Evolutionary conservation across 2,113 vertebrate genomes (phyloP).

Genomic region (Alethe castanea): DNA sequence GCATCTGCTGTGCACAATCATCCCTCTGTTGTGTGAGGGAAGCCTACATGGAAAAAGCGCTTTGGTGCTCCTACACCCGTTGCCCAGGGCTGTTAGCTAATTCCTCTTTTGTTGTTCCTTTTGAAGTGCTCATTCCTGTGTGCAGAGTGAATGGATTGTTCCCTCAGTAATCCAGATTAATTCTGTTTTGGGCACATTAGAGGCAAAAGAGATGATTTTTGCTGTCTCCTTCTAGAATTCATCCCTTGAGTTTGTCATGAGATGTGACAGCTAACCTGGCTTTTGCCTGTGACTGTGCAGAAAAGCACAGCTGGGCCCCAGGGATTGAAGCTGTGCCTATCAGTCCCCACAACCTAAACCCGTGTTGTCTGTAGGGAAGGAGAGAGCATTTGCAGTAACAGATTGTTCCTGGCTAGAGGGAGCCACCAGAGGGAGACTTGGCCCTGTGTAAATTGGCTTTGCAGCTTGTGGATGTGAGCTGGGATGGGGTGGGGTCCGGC

Average conservation of each 20-base stretch:
- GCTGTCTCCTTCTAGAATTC: neutral
- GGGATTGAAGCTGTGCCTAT: neutral
- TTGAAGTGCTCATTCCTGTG: neutral
- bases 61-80: conserved; percentile 12
- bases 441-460: neutral
- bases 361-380: neutral
- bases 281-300: neutral
- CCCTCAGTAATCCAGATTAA: neutral
- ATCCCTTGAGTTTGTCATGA: neutral
- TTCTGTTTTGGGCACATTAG: neutral
- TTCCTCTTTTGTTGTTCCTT: conserved; percentile 4
- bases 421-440: neutral
- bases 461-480: neutral
- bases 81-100: neutral
- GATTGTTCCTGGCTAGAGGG: neutral
- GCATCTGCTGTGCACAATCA: neutral
- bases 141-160: neutral
- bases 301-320: neutral
- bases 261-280: neutral
- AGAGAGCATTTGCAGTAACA: neutral
- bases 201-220: neutral
- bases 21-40: neutral
- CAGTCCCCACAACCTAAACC: neutral
- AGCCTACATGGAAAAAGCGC: neutral
- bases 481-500: neutral